Percentiles rank a stretch among this genome's conserved stretches.
Evolutionary conservation across 1,140 invertebrate genomes (phyloP).

Genomic region (Drosophila arawakana): DNA sequence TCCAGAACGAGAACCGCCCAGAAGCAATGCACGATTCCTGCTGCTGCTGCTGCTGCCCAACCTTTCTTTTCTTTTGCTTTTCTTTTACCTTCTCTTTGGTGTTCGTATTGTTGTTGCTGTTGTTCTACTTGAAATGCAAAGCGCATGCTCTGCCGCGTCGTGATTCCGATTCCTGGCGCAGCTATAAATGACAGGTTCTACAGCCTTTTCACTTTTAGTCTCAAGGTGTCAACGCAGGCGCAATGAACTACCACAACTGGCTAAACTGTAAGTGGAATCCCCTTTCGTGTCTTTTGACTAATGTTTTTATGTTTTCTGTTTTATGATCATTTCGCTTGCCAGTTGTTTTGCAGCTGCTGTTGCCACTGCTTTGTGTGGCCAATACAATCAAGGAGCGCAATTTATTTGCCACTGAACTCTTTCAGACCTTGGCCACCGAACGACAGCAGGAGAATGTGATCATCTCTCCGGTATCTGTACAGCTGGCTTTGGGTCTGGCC

Average conservation of each 20-base stretch:
- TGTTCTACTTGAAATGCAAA: conserved; percentile 57
- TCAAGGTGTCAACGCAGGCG: conserved; percentile 67
- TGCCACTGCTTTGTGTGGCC: conserved; percentile 25
- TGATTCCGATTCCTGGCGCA: conserved; percentile 61
- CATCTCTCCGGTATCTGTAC: conserved; percentile 77
- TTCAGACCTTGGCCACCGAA: conserved; percentile 78
- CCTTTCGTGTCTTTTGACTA: not conserved
- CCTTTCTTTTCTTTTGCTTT: conserved; percentile 44
- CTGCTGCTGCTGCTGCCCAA: conserved; percentile 14
- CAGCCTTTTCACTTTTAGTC: conserved; percentile 79
- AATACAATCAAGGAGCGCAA: conserved; percentile 79
- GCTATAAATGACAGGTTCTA: conserved; percentile 75
- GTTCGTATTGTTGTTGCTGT: not conserved
- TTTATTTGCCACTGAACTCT: conserved; percentile 79
- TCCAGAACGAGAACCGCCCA: conserved; percentile 43
- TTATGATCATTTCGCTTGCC: not conserved
- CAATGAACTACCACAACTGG: conserved; percentile 56
- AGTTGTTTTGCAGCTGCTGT: conserved; percentile 50
- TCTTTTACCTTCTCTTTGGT: conserved; percentile 1
- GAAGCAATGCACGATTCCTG: conserved; percentile 35
- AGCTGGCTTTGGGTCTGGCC: conserved; percentile 73
- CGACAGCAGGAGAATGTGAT: conserved; percentile 81
- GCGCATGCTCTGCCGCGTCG: conserved; percentile 45
- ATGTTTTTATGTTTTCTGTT: conserved; percentile 8
- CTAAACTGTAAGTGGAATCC: conserved; percentile 55